Base-by-base conservation (phyloP, 2,797 vertebrate species). In the Vespertilio murinus region DNA sequence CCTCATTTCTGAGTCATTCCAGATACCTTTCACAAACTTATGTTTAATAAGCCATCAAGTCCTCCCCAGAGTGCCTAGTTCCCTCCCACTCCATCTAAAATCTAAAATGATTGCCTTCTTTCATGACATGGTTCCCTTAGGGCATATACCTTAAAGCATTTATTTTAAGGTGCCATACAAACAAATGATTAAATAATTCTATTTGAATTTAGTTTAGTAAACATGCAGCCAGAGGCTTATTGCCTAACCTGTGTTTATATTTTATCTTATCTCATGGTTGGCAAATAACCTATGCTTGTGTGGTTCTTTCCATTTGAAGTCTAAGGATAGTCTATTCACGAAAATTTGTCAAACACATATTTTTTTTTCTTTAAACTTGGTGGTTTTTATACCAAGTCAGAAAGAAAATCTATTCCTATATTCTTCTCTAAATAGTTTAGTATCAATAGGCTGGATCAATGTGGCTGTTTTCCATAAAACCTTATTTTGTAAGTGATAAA, bases 101-200 rank as follows among this genome's bases (percentile, higher is more conserved):
- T 69, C 42, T 97, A 97, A 97, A 97, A 91, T 86, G 93, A 96
- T 91, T 77, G 4, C 96, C 91, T 98, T 97, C 93, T 97, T 97
- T 95, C 96, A 97, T 94, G 83, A 97, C 97, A 97, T 80, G 87
- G 95, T 94, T 95, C 83, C 93, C 97, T 96, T 81, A 30, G 28
- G 56, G 96, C 94, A 96, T 96, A 95, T 87, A 13, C 89, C 79
- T 95, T 98, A 98, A 98, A 97, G 97, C 94, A 98, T 98, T 98
- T 97, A 98, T 98, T 97, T 97, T 97, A 98, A 97, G 94, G 97
- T 97, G 96, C 97, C 97, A 98, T 98, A 97, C 98, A 98, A 99
- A 98, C 97, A 98, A 96, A 97, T 95, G 52, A 98, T 98, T 99
- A 97, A 99, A 98, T 98, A 98, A 99, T 99, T 98, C 98, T 98